Evolutionary conservation across 2,113 vertebrate genomes (phyloP).

Genomic region (Sclerurus mexicanus): DNA sequence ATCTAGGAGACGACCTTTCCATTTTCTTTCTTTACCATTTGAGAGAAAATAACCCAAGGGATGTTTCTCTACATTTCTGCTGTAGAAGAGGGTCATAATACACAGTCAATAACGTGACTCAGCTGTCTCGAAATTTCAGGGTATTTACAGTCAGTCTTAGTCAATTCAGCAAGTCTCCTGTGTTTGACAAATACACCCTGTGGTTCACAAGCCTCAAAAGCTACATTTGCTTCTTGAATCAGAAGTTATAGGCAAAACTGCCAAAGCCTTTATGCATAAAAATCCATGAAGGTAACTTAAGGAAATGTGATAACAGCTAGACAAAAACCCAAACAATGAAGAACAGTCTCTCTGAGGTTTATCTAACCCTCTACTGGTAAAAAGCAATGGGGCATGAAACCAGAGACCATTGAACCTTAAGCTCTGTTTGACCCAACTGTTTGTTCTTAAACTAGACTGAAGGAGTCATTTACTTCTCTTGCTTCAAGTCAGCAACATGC

Average conservation of each 20-base stretch:
- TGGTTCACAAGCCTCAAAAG: neutral
- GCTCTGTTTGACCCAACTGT: neutral
- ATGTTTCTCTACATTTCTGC: neutral
- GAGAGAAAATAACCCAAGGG: neutral
- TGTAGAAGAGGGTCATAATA: neutral
- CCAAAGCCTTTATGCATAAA: neutral
- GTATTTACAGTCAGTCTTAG: neutral
- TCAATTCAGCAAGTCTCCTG: neutral
- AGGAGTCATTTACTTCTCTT: neutral
- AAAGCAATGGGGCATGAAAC: neutral
- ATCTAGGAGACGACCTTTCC: neutral
- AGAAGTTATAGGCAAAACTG: neutral
- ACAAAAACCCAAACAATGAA: neutral
- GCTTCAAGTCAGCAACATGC: neutral
- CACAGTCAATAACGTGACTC: constrained; percentile 30
- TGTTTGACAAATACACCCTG: neutral
- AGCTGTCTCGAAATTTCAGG: neutral
- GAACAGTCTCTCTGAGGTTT: neutral
- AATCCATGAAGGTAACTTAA: neutral
- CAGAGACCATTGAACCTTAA: neutral
- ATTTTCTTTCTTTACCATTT: neutral
- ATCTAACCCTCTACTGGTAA: neutral
- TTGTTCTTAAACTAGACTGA: neutral
- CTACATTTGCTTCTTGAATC: neutral
- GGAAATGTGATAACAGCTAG: fast-evolving